These are phyloP conservation scores for Dicaeum eximium DNA, from an alignment of 2,113 vertebrate species.

Conservation along the genomic window DNA sequence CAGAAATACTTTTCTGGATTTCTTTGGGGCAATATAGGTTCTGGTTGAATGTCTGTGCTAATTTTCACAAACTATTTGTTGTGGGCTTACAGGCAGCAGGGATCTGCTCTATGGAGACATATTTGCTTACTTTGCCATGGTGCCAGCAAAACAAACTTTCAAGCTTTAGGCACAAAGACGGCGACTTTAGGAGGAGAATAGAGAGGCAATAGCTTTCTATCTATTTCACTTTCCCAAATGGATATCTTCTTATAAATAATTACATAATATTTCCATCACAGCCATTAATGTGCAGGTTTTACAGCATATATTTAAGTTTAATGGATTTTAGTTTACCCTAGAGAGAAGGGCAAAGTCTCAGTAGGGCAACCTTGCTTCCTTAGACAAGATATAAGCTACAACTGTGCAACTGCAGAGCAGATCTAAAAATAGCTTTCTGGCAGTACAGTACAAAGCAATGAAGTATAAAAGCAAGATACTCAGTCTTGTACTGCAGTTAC, in stretches of 20 bases:
- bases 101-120: neutral
- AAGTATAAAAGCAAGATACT: conserved; percentile 24
- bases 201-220: neutral
- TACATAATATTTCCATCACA: neutral
- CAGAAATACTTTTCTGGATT: neutral
- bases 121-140: neutral
- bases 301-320: conserved; percentile 2
- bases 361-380: conserved; percentile 15
- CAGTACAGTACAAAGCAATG: conserved; percentile 8
- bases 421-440: conserved; percentile 55
- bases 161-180: neutral
- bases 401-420: conserved; percentile 1
- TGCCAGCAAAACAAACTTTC: neutral
- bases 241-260: conserved; percentile 13
- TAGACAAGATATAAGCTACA: conserved; percentile 13
- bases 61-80: neutral
- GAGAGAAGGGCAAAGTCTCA: conserved; percentile 37
- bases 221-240: neutral
- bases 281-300: neutral
- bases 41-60: neutral
- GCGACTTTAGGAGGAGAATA: neutral
- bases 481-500: neutral
- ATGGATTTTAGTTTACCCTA: conserved; percentile 46
- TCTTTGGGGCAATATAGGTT: neutral
- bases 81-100: neutral